Conservation (phyloP, 2,797 vertebrate species). For the Catamblyrhynchus diadema region DNA sequence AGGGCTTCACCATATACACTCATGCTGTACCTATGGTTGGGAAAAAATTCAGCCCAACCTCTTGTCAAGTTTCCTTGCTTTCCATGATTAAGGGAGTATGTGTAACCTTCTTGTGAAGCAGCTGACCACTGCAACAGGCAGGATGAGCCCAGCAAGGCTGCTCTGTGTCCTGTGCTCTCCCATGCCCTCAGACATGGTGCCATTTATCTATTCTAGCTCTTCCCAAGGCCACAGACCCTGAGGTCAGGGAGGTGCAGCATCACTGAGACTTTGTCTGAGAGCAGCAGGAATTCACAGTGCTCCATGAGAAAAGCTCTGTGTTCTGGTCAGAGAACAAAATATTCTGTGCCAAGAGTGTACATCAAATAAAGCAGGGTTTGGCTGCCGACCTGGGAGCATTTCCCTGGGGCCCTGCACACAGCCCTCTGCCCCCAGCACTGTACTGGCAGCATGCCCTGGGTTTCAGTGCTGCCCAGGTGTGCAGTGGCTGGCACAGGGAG, state of each 20-base stretch:
- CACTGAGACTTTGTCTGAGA: background rate
- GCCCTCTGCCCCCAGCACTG: background rate
- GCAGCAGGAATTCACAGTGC: background rate
- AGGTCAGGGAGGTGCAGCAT: background rate
- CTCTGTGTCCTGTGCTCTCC: background rate
- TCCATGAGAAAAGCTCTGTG: background rate
- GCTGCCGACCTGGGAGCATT: background rate
- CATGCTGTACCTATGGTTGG: accelerated
- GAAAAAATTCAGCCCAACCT: background rate
- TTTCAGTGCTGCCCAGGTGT: background rate
- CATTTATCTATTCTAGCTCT: background rate
- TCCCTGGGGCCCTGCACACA: background rate
- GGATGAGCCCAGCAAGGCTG: background rate
- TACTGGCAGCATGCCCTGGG: background rate
- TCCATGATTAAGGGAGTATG: accelerated
- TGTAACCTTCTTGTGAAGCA: background rate
- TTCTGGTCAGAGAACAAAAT: constrained; percentile 20
- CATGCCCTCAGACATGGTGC: background rate
- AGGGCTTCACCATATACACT: background rate
- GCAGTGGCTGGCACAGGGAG: background rate
- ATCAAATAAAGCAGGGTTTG: background rate
- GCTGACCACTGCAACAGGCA: background rate
- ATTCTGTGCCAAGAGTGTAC: background rate
- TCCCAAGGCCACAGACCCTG: background rate
- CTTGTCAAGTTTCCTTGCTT: background rate